phyloP scores from a whole-genome alignment of 1,140 invertebrate genomes.

The Calliphora vicina region DNA sequence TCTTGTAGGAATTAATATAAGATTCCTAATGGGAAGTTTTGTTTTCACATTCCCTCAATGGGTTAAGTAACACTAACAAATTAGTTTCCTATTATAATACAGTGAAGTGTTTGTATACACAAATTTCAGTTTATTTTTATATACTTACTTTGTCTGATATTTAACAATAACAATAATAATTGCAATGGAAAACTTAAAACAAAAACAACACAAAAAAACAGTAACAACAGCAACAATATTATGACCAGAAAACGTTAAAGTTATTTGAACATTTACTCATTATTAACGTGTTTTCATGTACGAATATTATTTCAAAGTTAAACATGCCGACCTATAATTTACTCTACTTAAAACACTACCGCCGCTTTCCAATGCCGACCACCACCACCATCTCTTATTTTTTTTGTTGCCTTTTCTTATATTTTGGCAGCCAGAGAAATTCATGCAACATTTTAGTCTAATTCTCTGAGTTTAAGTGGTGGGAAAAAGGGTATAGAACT shows the following conservation, averaged over 20 bases:
- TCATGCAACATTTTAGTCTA: background rate
- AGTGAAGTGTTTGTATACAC: background rate
- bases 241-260: conserved; percentile 21
- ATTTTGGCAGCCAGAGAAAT: background rate
- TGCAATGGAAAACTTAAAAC: conserved; percentile 26
- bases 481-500: conserved; percentile 8
- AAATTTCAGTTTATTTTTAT: background rate
- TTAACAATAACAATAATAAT: conserved; percentile 17
- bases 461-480: background rate
- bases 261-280: conserved; percentile 51
- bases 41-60: background rate
- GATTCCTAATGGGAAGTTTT: too few relatives aligned
- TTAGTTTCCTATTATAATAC: background rate
- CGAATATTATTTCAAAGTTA: conserved; percentile 62
- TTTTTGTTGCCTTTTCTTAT: conserved; percentile 1
- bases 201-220: conserved; percentile 52
- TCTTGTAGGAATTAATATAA: too few relatives aligned
- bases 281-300: conserved; percentile 63
- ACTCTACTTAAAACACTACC: conserved; percentile 58
- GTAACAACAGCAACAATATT: conserved; percentile 48
- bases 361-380: conserved; percentile 35
- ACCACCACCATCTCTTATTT: conserved; percentile 39
- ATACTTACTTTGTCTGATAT: background rate
- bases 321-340: conserved; percentile 63
- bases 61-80: background rate